Evolutionary conservation across 2,888 invertebrate species (phyloP).

Genomic region (Shargacucullia verbasci): DNA sequence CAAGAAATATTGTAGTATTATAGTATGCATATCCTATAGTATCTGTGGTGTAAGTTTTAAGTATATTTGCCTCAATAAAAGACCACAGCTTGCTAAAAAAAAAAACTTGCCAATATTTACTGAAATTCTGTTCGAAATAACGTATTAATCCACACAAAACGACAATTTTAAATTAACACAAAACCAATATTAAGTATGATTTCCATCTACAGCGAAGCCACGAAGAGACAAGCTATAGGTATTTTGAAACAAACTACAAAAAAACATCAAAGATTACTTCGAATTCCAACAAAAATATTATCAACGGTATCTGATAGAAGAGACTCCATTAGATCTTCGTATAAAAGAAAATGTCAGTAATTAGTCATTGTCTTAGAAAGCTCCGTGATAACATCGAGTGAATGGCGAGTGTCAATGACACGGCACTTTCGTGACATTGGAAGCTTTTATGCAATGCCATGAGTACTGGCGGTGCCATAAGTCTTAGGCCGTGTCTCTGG

Average conservation of each 20-base stretch:
- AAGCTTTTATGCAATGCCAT: constrained; percentile 25
- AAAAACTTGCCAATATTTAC: no score
- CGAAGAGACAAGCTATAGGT: no score
- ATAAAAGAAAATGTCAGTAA: constrained; percentile 35
- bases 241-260: not conserved
- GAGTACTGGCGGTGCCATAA: not conserved
- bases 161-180: no score
- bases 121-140: no score
- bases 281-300: not conserved
- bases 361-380: constrained; percentile 60
- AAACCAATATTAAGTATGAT: no score
- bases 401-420: constrained; percentile 66
- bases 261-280: not conserved
- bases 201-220: constrained; percentile 8
- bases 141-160: no score
- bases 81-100: no score
- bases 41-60: no score
- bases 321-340: constrained; percentile 26
- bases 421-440: constrained; percentile 58
- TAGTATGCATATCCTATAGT: no score
- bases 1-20: no score
- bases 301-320: constrained; percentile 5
- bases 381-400: constrained; percentile 58
- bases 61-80: no score
- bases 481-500: no score